Evolutionary conservation across 2,113 vertebrate species (phyloP), one percentile per base, ranked within the genome.

Genomic region (Rhinopomastus cyanomelas): DNA sequence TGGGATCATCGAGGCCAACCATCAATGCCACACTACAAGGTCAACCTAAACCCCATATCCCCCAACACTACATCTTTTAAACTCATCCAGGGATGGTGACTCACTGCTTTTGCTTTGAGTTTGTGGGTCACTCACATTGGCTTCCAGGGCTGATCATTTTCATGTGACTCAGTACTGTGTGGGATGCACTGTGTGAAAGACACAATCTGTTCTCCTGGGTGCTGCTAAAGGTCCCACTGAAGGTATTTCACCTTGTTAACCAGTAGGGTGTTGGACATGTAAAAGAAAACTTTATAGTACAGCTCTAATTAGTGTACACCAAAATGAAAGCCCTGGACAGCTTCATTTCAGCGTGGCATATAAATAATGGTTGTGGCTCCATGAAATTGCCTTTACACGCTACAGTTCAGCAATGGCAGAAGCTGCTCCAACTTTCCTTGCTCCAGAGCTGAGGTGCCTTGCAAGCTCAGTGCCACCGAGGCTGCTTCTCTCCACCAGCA

Each of bases 201-300:
- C 71, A 53, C 48, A 2, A 76, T 74, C 83, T 55, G 44, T 68
- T 81, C 73, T 91, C 72, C 36, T 42, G 62, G 53, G 34, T 46
- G 77, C 66, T 90, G 59, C 81, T 88, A 9, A 81, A 44, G 77
- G 46, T 62, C 66, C 53, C 62, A 23, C 32, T 62, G 92, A 82
- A 96, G 65, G 86, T 79, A 16, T 87, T 92, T 87, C 85, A 56
- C 87, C 60, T 89, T 82, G 75, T 81, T 62, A 92, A 84, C 80
- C 48, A 79, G 55, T 53, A 90, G 81, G 55, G 92, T 91, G 90
- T 93, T 56, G 59, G 67, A 80, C 52, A 66, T 73, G 82, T 85
- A 92, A 85, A 81, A 82, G 78, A 85, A 95, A 95, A 94, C 55
- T 94, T 93, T 73, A 80, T 69, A 88, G 76, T 79, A 75, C 42